Conservation (phyloP, 1,140 invertebrate species). For the Bilobella aurantiaca region DNA sequence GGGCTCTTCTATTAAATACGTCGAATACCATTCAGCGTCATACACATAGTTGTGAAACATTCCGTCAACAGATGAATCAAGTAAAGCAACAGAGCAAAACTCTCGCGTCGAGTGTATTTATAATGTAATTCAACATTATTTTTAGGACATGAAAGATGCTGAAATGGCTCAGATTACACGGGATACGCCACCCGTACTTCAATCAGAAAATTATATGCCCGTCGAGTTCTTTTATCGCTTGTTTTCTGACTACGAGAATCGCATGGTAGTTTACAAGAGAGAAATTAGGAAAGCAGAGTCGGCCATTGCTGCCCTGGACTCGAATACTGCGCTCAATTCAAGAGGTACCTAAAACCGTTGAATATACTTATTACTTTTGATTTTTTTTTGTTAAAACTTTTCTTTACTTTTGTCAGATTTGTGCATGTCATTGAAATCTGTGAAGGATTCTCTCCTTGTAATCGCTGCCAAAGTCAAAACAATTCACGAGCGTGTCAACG, state of each 20-base stretch:
- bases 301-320: not conserved
- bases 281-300: not conserved
- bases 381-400: not conserved
- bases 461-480: conserved; percentile 1
- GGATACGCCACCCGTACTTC: not conserved
- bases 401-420: not conserved
- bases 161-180: conserved; percentile 1
- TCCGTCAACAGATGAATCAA: not conserved
- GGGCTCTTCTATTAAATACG: not conserved
- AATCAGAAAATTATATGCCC: not conserved
- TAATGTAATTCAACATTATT: not conserved
- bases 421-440: not conserved
- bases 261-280: not conserved
- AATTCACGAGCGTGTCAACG: not conserved
- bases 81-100: not conserved
- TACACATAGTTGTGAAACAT: not conserved
- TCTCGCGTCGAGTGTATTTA: not conserved
- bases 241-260: not conserved
- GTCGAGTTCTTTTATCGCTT: not conserved
- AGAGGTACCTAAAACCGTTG: not conserved
- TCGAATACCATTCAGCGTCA: not conserved
- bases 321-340: not conserved
- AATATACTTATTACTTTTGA: not conserved
- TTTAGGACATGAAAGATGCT: not conserved
- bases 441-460: not conserved